phyloP scores from a whole-genome alignment of 1,140 invertebrate species.

The Nylanderia fulva region DNA sequence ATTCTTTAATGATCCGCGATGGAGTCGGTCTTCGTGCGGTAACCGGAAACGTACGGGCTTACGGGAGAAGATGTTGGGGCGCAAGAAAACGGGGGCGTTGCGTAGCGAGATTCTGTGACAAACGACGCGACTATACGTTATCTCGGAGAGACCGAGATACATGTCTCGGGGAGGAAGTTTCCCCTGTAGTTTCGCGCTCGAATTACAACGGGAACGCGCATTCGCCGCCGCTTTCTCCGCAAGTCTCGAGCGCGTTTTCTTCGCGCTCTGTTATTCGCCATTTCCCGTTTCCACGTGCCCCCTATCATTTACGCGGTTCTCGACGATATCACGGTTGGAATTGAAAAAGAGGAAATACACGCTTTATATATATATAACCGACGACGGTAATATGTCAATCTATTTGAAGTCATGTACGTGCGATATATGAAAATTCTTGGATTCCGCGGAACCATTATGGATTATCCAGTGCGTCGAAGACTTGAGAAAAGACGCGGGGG shows the following conservation, averaged over 20 bases:
- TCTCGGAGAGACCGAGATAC: constrained; percentile 57
- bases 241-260: constrained; percentile 36
- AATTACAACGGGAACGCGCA: constrained; percentile 55
- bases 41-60: constrained; percentile 51
- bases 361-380: not conserved
- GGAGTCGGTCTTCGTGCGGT: constrained; percentile 30
- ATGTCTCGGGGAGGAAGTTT: constrained; percentile 54
- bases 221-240: constrained; percentile 42
- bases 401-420: constrained; percentile 6
- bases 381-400: not conserved
- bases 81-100: constrained; percentile 32
- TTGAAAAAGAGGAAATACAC: constrained; percentile 34
- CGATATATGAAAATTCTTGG: not conserved
- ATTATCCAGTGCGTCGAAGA: constrained; percentile 1
- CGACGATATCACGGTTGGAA: constrained; percentile 27
- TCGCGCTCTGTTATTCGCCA: constrained; percentile 44
- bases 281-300: constrained; percentile 30
- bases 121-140: constrained; percentile 56
- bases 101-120: constrained; percentile 58
- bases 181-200: constrained; percentile 51
- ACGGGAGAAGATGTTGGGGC: constrained; percentile 25
- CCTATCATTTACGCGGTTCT: constrained; percentile 27
- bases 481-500: not conserved
- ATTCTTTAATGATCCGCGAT: constrained; percentile 59
- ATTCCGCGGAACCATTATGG: not conserved